Base-by-base conservation (phyloP, 2,113 vertebrate species). In the Oryzias curvinotus region DNA sequence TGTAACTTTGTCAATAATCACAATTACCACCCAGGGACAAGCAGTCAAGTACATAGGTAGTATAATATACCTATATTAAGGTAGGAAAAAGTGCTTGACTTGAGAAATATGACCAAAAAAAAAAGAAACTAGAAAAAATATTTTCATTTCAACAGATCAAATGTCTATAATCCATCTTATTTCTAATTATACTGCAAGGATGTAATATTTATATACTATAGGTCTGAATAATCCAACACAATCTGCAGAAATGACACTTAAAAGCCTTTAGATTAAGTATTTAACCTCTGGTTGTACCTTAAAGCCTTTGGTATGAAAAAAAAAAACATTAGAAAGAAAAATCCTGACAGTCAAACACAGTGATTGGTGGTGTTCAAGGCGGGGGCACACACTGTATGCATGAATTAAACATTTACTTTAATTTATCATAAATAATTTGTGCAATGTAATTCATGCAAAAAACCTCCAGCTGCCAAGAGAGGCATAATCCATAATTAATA, bases 401-500 rank as follows among this genome's bases (percentile, higher is more conserved):
- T 85, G 68, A 83, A 81, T 83, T 60, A 81, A 75, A 84, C 73
- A 86, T 80, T 63, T 15, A 26, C 65, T 82, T 82, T 83, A 67
- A 82, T 73, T 71, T 25, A 57, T 61, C 65, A 81, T 89, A 17
- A 87, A 89, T 89, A 69, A 90, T 89, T 81, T 54, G 58, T 80
- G 57, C 6, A 5, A 69, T 76, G 69, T 82, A 89, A 87, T 85
- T 82, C 81, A 88, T 85, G 85, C 80, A 89, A 85, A 80, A 88
- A 86, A 83, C 70, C 58, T 78, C 84, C 83, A 87, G 78, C 86
- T 88, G 85, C 75, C 75, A 66, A 68, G 73, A 83, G 80, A 87
- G 65, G 78, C 88, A 78, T 65, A 62, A 88, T 90, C 65, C 70
- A 89, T 85, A 82, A 80, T 87, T 90, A 75, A 90, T 83, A 73